Evolutionary conservation across 2,888 invertebrate species (phyloP).

Genomic region (Ennomos fuscantarius): DNA sequence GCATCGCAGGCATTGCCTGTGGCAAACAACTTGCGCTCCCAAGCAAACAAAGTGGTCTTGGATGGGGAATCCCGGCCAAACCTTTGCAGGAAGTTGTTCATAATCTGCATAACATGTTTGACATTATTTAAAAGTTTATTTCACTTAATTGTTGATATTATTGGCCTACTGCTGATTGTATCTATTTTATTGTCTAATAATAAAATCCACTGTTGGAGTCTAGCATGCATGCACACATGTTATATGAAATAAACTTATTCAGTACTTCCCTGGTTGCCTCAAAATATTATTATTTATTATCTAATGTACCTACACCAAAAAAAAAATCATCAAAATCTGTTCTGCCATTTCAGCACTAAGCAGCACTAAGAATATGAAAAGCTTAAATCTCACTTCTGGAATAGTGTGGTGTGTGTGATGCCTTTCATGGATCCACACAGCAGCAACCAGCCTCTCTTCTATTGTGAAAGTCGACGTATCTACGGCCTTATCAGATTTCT

Average conservation of each 20-base stretch:
- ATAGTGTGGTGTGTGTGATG: slow-evolving; percentile 58
- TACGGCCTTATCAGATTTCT: slow-evolving; percentile 39
- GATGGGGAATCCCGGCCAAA: slow-evolving; percentile 70
- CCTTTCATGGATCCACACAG: slow-evolving; percentile 80
- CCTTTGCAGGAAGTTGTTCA: slow-evolving; percentile 66
- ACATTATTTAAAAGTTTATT: no score
- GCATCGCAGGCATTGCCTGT: slow-evolving; percentile 70
- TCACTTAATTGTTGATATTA: no score
- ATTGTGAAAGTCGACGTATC: slow-evolving; percentile 65
- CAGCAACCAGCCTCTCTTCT: slow-evolving; percentile 74
- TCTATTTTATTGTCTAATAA: no score
- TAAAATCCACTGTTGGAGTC: no score
- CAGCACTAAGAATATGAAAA: neutral
- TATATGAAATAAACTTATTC: no score
- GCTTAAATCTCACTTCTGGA: slow-evolving; percentile 45
- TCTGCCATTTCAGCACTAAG: no score
- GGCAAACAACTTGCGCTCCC: slow-evolving; percentile 71
- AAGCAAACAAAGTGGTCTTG: slow-evolving; percentile 61
- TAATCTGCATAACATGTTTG: slow-evolving; percentile 53
- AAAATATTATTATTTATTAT: no score
- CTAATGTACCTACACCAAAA: no score
- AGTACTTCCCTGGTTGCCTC: no score
- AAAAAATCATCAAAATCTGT: no score
- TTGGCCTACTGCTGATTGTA: no score
- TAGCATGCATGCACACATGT: no score